Percentiles rank a stretch among this genome's conserved stretches.
These are phyloP conservation scores for Drosophila leontia DNA, from an alignment of 1,140 invertebrate genomes.

Conservation along the genomic window DNA sequence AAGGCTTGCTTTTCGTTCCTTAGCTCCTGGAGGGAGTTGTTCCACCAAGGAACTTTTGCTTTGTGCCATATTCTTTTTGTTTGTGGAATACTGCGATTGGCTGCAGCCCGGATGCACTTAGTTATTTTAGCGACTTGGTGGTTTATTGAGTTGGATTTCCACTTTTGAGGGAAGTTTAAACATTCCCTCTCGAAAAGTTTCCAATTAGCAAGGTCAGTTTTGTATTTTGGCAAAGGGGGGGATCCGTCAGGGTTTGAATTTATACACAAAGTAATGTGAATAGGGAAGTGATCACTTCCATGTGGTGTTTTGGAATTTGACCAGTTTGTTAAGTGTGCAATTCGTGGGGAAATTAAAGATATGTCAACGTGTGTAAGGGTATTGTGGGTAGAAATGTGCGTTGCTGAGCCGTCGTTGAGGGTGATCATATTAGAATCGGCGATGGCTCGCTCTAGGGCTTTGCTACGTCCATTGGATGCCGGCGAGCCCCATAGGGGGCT, in stretches of 20 bases:
- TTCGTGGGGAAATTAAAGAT: neutral
- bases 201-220: neutral
- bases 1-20: neutral
- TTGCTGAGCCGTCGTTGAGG: neutral
- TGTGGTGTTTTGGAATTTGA: neutral
- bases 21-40: neutral
- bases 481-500: neutral
- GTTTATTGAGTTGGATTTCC: neutral
- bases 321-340: neutral
- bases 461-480: neutral
- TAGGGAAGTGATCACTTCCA: neutral
- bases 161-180: neutral
- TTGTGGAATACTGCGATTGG: too few relatives aligned
- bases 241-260: neutral
- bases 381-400: neutral
- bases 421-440: neutral
- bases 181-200: neutral
- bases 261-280: neutral
- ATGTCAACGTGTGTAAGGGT: neutral
- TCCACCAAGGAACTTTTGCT: conserved; percentile 6
- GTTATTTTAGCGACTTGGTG: neutral
- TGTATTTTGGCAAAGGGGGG: neutral
- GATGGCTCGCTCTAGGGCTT: neutral
- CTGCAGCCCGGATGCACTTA: too few relatives aligned
- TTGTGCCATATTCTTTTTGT: neutral